Percentiles rank a stretch among this genome's conserved stretches.
Evolutionary conservation across 2,113 vertebrate genomes (phyloP).

Genomic region (Thalassarche chlororhynchos): DNA sequence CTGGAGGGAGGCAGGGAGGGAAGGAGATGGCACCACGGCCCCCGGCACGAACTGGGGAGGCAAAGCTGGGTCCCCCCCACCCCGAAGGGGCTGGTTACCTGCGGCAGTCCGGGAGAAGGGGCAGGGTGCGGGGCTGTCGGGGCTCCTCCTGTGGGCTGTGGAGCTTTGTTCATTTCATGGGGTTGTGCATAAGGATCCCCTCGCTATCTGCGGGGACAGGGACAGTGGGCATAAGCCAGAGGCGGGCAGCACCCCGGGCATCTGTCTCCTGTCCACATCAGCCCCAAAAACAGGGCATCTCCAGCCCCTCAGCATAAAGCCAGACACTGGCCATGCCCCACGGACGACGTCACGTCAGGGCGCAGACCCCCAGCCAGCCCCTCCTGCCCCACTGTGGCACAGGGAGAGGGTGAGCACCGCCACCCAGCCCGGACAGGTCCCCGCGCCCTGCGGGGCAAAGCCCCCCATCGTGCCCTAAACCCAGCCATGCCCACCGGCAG

Average conservation of each 20-base stretch:
- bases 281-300: not conserved
- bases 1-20: conserved; percentile 69
- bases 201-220: conserved; percentile 73
- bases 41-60: fast-evolving
- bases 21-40: not conserved
- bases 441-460: fast-evolving
- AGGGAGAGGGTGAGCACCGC: fast-evolving
- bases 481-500: not conserved
- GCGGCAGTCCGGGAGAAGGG: conserved; percentile 94
- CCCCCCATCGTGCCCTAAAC: not conserved
- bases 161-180: conserved; percentile 99
- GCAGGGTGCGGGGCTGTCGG: conserved; percentile 91
- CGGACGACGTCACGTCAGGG: fast-evolving
- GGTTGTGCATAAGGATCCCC: conserved; percentile 93
- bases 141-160: conserved; percentile 95
- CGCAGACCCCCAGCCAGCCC: not conserved
- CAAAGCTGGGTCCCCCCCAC: not conserved
- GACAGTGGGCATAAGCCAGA: not conserved
- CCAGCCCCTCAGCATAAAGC: not conserved
- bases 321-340: not conserved
- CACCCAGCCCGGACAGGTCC: not conserved
- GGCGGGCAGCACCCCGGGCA: not conserved
- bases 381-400: not conserved
- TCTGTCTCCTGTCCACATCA: fast-evolving
- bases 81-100: conserved; percentile 72